phyloP scores from a whole-genome alignment of 2,888 invertebrate genomes.

The Portevinia maculata region DNA sequence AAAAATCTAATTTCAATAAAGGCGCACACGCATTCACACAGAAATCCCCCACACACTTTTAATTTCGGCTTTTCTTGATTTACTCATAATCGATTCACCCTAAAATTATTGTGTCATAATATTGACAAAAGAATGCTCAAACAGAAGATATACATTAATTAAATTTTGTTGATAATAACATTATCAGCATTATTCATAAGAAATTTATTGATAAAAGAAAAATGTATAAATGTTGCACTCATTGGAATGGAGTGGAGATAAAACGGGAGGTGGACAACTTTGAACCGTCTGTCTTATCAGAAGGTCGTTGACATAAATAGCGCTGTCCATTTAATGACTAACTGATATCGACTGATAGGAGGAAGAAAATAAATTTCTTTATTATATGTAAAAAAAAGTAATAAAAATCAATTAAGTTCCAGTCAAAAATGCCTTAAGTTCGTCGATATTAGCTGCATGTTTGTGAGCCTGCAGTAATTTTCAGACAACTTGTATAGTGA shows the following conservation, averaged over 20 bases:
- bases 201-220: neutral
- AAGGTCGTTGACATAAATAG: conserved; percentile 36
- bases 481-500: too few relatives aligned
- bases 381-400: too few relatives aligned
- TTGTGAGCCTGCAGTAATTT: too few relatives aligned
- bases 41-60: neutral
- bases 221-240: neutral
- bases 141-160: too few relatives aligned
- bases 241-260: neutral
- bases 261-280: conserved; percentile 33
- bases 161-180: conserved; percentile 2
- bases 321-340: conserved; percentile 17
- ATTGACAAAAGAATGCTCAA: neutral
- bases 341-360: conserved; percentile 10
- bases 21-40: too few relatives aligned
- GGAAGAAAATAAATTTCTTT: neutral
- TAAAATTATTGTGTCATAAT: neutral
- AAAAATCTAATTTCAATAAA: too few relatives aligned
- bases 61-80: neutral
- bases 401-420: too few relatives aligned
- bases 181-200: neutral
- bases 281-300: conserved; percentile 51
- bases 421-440: too few relatives aligned
- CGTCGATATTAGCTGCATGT: too few relatives aligned
- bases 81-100: neutral